Conservation (phyloP, 2,888 invertebrate genomes). For the Cetonia aurata region DNA sequence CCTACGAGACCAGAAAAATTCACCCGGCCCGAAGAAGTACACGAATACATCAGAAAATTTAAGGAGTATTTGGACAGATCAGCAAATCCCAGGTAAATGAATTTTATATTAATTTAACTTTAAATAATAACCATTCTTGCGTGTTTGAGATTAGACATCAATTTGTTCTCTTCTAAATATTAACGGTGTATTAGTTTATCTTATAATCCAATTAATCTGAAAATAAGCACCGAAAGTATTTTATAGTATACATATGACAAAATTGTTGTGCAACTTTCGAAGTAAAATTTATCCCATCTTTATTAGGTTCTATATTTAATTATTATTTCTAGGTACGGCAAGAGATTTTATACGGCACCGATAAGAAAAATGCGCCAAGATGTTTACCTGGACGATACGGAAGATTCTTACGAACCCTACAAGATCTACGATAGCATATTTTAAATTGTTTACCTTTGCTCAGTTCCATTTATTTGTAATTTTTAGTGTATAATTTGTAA, state of each 20-base stretch:
- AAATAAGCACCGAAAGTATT: too few species aligned
- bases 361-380: constrained; percentile 41
- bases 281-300: too few species aligned
- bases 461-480: background rate
- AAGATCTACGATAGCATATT: constrained; percentile 20
- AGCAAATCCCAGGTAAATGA: constrained; percentile 21
- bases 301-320: background rate
- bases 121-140: background rate
- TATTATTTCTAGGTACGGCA: constrained; percentile 49
- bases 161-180: too few species aligned
- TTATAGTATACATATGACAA: too few species aligned
- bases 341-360: constrained; percentile 44
- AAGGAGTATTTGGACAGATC: constrained; percentile 45
- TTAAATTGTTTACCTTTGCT: constrained; percentile 2
- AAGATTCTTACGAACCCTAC: constrained; percentile 42
- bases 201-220: too few species aligned
- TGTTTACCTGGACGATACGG: constrained; percentile 42
- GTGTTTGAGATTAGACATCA: too few species aligned
- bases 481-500: constrained; percentile 12
- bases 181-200: too few species aligned
- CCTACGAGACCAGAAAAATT: constrained; percentile 52
- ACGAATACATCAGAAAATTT: constrained; percentile 50
- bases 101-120: background rate
- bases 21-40: constrained; percentile 50
- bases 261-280: too few species aligned